Evolutionary conservation across 2,888 invertebrate genomes (phyloP), one percentile per base, ranked within the genome.

Genomic region (Capitulum mitella): DNA sequence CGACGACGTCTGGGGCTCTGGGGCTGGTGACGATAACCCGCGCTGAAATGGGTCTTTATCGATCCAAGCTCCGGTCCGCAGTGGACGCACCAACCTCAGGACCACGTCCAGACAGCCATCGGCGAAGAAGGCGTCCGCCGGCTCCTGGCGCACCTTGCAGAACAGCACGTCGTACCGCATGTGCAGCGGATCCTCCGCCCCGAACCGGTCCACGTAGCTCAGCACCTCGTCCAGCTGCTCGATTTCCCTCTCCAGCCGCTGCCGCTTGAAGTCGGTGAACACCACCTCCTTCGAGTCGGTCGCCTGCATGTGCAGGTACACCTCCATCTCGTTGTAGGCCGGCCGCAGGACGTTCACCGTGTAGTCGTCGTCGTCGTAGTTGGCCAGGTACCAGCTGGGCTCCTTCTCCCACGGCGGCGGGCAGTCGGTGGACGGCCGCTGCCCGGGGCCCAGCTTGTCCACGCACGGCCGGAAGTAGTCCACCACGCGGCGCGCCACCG

Each of bases 271-370:
- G 26, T 70, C 37, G 22, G 70, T 40, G 70, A 70, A 70, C 19
- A 37, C 37, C 8, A 70, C 64, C 12, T 16, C 34, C 19, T 19
- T 34, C 10, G 64, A 19, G 29, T 19, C 34, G 16, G 64, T 64
- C 26, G 1, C 3, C 40, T 26, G 22, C 70, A 40, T 70, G 40
- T 70, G 19, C 16, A 5, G 37, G 26, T 37, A 37, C 37, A 70
- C 37, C 70, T 70, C 76, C 76, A 76, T 76, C 10, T 76, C 76
- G 29, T 76, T 48, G 46, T 76, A 76, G 29, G 32, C 29, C 29
- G 76, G 76, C 3, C 76, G 46, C 46, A 46, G 46, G 3, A 76
- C 22, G 14, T 76, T 29, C 29, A n/a, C n/a, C 0, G 76, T 76
- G 46, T 32, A 76, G 8, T 76, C 76, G n/a, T 76, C 76, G 12